These are phyloP conservation scores for Phrynocephalus versicolor DNA, from an alignment of 2,113 vertebrate species.

Conservation along the genomic window DNA sequence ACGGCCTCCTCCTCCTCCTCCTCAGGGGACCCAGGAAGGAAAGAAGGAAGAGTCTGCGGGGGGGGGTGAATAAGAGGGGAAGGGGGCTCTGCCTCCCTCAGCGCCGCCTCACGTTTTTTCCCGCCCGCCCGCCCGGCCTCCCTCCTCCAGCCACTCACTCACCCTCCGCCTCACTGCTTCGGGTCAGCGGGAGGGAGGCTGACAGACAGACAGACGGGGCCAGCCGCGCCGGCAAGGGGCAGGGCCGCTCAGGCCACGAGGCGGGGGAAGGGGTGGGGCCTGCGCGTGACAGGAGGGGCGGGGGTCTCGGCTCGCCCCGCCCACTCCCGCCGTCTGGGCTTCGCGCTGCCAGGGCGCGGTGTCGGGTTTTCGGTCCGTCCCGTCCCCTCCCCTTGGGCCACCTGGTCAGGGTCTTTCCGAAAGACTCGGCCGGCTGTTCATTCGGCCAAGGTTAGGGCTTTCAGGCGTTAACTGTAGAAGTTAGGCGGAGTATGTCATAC, in stretches of 20 bases:
- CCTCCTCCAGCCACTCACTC: conserved; percentile 55
- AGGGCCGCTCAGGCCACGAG: not conserved
- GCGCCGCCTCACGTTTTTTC: not conserved
- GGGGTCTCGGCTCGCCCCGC: not conserved
- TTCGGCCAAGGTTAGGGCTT: too few relatives aligned
- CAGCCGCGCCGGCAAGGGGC: not conserved
- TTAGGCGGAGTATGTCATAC: too few relatives aligned
- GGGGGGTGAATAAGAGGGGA: too few relatives aligned
- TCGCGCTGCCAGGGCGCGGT: too few relatives aligned
- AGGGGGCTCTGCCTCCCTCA: not conserved
- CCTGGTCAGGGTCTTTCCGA: too few relatives aligned
- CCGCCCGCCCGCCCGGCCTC: not conserved
- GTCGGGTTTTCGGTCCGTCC: not conserved
- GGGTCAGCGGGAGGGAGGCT: conserved; percentile 24
- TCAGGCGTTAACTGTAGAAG: too few relatives aligned
- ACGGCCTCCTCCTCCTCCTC: too few relatives aligned
- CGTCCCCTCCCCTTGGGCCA: too few relatives aligned
- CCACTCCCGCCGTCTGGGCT: too few relatives aligned
- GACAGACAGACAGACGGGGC: not conserved
- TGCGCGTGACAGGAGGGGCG: not conserved
- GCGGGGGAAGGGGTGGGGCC: not conserved
- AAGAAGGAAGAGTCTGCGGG: too few relatives aligned
- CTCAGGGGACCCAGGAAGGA: too few relatives aligned
- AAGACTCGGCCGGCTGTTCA: too few relatives aligned
- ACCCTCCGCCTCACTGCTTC: conserved; percentile 30